phyloP scores from a whole-genome alignment of 2,113 vertebrate species.

The Carlito syrichta region DNA sequence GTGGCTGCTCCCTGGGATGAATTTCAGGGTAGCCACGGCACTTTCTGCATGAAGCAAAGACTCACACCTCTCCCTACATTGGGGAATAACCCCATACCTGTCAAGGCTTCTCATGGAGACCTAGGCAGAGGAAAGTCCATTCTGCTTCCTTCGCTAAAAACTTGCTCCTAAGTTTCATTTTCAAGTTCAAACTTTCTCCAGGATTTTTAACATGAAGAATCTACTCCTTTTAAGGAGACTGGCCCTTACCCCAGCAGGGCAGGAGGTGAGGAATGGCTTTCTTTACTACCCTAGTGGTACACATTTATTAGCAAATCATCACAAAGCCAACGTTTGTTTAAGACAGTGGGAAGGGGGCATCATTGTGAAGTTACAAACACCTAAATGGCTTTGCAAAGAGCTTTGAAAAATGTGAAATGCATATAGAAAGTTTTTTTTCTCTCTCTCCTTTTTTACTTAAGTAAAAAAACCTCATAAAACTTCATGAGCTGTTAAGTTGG shows the following conservation, averaged over 20 bases:
- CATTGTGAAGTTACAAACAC: neutral
- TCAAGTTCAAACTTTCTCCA: neutral
- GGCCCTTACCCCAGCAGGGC: neutral
- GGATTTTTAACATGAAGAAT: neutral
- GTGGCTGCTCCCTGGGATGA: neutral
- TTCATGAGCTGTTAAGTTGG: constrained; percentile 57
- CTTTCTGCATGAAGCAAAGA: neutral
- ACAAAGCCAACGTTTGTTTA: neutral
- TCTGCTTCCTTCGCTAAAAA: neutral
- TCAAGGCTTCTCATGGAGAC: neutral
- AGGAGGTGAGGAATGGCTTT: neutral
- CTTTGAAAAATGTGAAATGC: constrained; percentile 7
- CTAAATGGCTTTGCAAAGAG: neutral
- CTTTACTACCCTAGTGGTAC: neutral
- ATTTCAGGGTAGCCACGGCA: neutral
- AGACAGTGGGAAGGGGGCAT: neutral
- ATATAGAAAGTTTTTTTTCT: neutral
- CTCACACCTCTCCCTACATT: neutral
- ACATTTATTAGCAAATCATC: neutral
- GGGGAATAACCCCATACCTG: neutral
- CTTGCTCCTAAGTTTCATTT: neutral
- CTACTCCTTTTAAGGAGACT: neutral
- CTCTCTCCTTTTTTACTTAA: neutral
- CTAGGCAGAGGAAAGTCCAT: too few species aligned
- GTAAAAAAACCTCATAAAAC: constrained; percentile 44